Conservation (phyloP, 2,888 invertebrate genomes). For the Nomada flava region DNA sequence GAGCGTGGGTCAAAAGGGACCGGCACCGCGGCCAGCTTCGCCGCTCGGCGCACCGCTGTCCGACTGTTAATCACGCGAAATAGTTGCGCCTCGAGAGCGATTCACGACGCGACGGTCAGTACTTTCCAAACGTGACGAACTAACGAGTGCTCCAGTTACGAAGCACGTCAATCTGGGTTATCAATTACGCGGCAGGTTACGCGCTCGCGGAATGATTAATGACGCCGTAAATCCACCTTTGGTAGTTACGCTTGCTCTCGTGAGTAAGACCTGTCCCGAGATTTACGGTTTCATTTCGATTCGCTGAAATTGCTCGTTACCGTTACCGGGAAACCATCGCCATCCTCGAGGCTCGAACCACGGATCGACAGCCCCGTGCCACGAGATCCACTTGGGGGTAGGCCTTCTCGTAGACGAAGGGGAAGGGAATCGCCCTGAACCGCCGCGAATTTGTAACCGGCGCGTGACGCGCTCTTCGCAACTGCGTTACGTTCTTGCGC, state of each 20-base stretch:
- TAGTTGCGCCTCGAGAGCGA: slow-evolving; percentile 47
- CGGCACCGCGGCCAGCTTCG: too few species aligned
- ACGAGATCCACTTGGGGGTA: neutral
- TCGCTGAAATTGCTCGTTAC: slow-evolving; percentile 50
- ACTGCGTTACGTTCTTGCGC: slow-evolving; percentile 32
- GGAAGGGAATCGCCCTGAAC: neutral
- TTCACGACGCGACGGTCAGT: slow-evolving; percentile 44
- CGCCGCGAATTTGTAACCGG: slow-evolving; percentile 25
- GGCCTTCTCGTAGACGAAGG: neutral
- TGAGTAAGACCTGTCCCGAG: slow-evolving; percentile 51
- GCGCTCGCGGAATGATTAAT: slow-evolving; percentile 67
- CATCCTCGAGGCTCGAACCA: neutral
- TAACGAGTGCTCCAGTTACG: slow-evolving; percentile 70
- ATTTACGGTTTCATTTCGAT: slow-evolving; percentile 65
- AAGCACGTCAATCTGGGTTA: slow-evolving; percentile 70
- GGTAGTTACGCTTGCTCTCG: slow-evolving; percentile 52
- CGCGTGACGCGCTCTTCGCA: slow-evolving; percentile 41
- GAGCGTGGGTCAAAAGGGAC: too few species aligned
- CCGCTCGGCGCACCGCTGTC: too few species aligned
- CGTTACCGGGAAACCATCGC: slow-evolving; percentile 38
- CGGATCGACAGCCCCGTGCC: slow-evolving; percentile 3
- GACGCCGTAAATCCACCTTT: slow-evolving; percentile 68
- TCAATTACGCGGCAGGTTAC: slow-evolving; percentile 69
- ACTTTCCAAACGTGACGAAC: slow-evolving; percentile 59
- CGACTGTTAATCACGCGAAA: slow-evolving; percentile 50